These are phyloP conservation scores for Carterocephalus palaemon DNA, from an alignment of 2,888 invertebrate genomes.

Conservation along the genomic window DNA sequence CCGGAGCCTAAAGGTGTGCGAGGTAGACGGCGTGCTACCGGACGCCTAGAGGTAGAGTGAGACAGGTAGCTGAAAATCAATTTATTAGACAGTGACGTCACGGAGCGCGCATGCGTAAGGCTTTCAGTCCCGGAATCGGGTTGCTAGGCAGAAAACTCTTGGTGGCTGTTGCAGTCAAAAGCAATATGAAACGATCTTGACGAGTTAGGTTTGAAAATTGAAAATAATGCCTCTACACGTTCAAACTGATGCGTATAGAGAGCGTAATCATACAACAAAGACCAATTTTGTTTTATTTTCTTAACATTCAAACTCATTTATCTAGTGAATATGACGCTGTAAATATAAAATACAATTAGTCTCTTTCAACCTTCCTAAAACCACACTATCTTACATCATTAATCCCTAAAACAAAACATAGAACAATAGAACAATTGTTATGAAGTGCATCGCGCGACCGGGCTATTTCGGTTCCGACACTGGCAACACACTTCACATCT, in stretches of 20 bases:
- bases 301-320: no score
- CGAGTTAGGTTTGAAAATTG: neutral
- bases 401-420: neutral
- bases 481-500: conserved; percentile 67
- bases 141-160: conserved; percentile 45
- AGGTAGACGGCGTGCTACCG: conserved; percentile 45
- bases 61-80: conserved; percentile 74
- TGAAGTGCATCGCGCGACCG: conserved; percentile 9
- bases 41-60: conserved; percentile 36
- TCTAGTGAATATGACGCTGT: no score
- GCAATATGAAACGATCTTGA: neutral
- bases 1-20: conserved; percentile 58
- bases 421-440: conserved; percentile 13
- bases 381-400: neutral
- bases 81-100: conserved; percentile 79
- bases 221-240: neutral
- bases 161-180: conserved; percentile 23
- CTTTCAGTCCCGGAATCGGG: conserved; percentile 60
- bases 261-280: no score
- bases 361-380: no score
- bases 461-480: conserved; percentile 33
- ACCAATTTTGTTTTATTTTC: no score
- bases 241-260: neutral
- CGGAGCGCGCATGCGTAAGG: conserved; percentile 64
- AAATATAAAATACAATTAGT: no score